phyloP scores from a whole-genome alignment of 2,888 invertebrate genomes.

The Bellardia bayeri region DNA sequence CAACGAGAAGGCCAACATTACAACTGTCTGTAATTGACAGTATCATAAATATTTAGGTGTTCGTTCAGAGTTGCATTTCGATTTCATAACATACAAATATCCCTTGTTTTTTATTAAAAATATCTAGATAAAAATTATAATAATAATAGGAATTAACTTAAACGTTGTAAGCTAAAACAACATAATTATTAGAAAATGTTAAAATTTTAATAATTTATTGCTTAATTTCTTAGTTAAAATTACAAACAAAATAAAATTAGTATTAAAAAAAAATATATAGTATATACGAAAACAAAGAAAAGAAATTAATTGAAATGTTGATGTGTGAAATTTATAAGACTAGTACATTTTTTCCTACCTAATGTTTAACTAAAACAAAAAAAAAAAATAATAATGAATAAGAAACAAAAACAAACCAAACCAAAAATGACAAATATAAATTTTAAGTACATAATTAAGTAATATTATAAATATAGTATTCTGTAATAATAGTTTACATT shows the following conservation, averaged over 20 bases:
- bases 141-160: background rate
- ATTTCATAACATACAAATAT: background rate
- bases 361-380: conserved; percentile 72
- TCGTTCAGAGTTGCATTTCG: conserved; percentile 20
- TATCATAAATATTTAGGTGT: background rate
- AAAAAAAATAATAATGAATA: conserved; percentile 40
- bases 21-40: too few species aligned
- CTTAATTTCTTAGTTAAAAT: conserved; percentile 40
- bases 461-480: conserved; percentile 49
- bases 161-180: background rate
- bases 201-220: conserved; percentile 48
- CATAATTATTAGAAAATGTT: conserved; percentile 22
- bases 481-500: conserved; percentile 20
- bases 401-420: background rate
- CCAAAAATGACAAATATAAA: conserved; percentile 7
- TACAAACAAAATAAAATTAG: conserved; percentile 47
- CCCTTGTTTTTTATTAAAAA: background rate
- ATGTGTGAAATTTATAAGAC: conserved; percentile 83
- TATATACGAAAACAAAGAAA: conserved; percentile 2
- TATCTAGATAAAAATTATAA: background rate
- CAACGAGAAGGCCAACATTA: too few species aligned
- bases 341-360: conserved; percentile 82
- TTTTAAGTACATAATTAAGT: conserved; percentile 27
- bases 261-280: conserved; percentile 70
- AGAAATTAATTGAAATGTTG: conserved; percentile 77